Evolutionary conservation across 2,113 vertebrate species (phyloP).

Genomic region (Osmerus mordax): DNA sequence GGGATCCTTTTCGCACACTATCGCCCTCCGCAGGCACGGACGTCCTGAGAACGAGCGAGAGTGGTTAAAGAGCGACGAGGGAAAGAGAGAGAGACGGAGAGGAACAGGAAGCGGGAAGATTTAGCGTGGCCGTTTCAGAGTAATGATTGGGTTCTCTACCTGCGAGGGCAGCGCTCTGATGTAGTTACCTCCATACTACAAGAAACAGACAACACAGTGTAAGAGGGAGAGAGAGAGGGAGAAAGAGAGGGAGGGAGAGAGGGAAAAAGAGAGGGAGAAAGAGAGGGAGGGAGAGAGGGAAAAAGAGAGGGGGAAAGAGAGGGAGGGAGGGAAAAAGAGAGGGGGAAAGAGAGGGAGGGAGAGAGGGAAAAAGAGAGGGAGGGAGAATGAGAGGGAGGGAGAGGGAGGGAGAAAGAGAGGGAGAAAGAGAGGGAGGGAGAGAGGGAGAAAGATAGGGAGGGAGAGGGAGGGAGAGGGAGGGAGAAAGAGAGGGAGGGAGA

Average conservation of each 20-base stretch:
- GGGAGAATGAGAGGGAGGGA: constrained; percentile 24
- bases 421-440: background rate
- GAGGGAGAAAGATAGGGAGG: constrained; percentile 28
- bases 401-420: background rate
- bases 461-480: constrained; percentile 33
- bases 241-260: background rate
- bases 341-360: constrained; percentile 29
- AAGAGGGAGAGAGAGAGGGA: constrained; percentile 31
- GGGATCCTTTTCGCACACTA: background rate
- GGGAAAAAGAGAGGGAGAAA: background rate
- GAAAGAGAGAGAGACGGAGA: background rate
- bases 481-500: constrained; percentile 8
- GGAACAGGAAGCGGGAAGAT: background rate
- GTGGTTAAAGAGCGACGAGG: too few relatives aligned
- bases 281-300: constrained; percentile 35
- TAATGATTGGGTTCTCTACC: constrained; percentile 53
- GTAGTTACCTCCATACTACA: constrained; percentile 66
- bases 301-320: constrained; percentile 1
- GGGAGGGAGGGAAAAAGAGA: constrained; percentile 16
- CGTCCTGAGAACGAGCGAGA: too few relatives aligned
- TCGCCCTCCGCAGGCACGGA: background rate
- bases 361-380: constrained; percentile 21
- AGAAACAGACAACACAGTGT: constrained; percentile 58
- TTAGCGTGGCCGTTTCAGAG: constrained; percentile 12
- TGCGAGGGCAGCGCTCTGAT: constrained; percentile 55